A percentile compares a stretch with the other conserved stretches of the same genome.
Conservation (phyloP, 1,140 invertebrate genomes). For the Euura saliciscinereae region DNA sequence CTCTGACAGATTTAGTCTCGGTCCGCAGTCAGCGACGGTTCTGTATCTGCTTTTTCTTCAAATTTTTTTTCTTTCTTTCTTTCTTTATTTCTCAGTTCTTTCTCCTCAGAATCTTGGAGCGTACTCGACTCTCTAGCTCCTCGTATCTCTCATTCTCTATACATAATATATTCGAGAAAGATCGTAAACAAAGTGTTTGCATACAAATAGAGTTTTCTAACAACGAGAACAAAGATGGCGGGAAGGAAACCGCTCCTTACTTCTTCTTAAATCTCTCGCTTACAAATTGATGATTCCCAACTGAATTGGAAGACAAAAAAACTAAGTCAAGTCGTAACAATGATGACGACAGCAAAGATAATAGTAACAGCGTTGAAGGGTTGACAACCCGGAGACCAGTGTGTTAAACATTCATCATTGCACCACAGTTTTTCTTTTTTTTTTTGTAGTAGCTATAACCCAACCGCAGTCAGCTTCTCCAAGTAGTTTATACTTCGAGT, state of each 20-base stretch:
- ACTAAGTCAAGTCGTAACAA: too few species aligned
- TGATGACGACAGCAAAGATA: neutral
- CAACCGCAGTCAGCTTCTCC: neutral
- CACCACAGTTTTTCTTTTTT: neutral
- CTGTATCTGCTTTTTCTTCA: neutral
- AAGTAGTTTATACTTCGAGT: neutral
- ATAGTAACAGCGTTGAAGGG: neutral
- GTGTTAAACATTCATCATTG: neutral
- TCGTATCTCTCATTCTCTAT: too few species aligned
- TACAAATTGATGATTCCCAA: neutral
- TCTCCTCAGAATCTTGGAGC: too few species aligned
- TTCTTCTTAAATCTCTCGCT: neutral
- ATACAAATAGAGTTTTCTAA: too few species aligned
- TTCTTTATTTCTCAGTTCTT: too few species aligned
- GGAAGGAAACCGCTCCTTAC: neutral
- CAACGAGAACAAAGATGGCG: too few species aligned
- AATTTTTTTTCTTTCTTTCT: neutral
- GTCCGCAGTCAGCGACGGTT: neutral
- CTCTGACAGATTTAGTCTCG: constrained; percentile 7
- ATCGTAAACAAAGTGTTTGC: too few species aligned
- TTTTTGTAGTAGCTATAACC: neutral
- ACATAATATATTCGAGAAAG: too few species aligned
- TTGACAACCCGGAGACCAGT: neutral
- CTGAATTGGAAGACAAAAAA: neutral
- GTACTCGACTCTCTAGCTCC: too few species aligned